Base-by-base conservation (phyloP, 2,888 invertebrate genomes). In the Enoplolaimus lenunculus region DNA sequence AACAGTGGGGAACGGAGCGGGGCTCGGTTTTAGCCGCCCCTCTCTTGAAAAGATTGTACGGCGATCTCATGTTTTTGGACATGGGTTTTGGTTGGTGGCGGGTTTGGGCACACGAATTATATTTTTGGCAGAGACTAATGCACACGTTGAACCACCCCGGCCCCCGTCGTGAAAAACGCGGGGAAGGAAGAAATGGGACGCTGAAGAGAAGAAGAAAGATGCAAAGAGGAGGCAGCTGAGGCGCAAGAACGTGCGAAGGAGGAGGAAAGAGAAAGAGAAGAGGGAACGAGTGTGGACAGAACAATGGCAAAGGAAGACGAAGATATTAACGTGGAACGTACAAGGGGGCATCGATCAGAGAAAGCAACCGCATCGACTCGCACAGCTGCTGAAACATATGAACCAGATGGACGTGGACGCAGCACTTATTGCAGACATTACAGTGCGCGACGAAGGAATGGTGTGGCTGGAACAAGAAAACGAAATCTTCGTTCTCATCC, bases 291-390 rank as follows among this genome's bases (percentile, higher is more conserved):
- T 21, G 45, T 45, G 45, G 45, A 45, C 45, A 13, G 21, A 13
- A 21, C 45, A 45, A 45, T 13, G 7, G 45, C 7, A 21, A 13
- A 26, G 31, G 31, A 29, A 62, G 13, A 26, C 62, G 7, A 62
- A 31, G 28, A 62, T 62, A 26, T 13, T 62, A 31, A 62, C 62
- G 16, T 62, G 62, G 62, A 62, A 62, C 31, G 62, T 62, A 3
- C 62, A n/a, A 62, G 31, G 31, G 62, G 7, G 62, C 62, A 13
- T 62, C 62, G 28, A 31, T 62, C 31, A 13, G 62, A 62, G 45
- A 26, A 62, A 62, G 31, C n/a, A 62, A 62, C 31, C 62, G 62
- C 29, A 62, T 7, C 7, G n/a, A 62, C 7, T 62, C 7, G n/a
- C 31, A 31, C 16, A 62, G 31, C 7, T 62, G 13, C 13, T 31